Evolutionary conservation across 2,113 vertebrate genomes (phyloP).

Genomic region (Vulpes vulpes): DNA sequence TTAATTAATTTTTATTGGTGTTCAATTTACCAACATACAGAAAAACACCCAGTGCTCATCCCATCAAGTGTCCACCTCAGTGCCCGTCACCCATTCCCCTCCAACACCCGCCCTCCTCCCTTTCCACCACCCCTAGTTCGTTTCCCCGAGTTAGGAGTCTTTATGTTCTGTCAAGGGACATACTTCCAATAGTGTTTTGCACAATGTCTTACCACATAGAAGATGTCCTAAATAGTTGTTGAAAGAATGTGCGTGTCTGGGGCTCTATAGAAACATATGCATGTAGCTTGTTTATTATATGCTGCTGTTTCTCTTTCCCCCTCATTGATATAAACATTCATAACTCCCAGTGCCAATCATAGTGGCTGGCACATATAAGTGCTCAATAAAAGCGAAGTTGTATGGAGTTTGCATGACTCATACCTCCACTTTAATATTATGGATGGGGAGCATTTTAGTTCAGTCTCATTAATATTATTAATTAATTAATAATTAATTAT

Average conservation of each 20-base stretch:
- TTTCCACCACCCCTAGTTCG: too few relatives aligned
- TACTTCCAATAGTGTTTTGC: background rate
- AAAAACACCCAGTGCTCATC: too few relatives aligned
- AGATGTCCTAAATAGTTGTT: conserved; percentile 25
- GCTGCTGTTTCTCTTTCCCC: background rate
- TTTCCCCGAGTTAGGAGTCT: too few relatives aligned
- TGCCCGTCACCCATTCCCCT: too few relatives aligned
- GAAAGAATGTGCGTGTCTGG: background rate
- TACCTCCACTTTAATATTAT: background rate
- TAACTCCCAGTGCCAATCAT: background rate
- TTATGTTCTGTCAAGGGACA: too few relatives aligned
- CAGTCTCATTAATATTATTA: conserved; percentile 10
- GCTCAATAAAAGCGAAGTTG: conserved; percentile 44
- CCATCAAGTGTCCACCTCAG: too few relatives aligned
- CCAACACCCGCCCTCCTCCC: too few relatives aligned
- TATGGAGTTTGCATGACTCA: background rate
- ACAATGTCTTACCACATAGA: background rate
- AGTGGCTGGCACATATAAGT: background rate
- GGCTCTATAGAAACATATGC: background rate
- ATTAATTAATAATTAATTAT: too few relatives aligned
- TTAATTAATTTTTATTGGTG: too few relatives aligned
- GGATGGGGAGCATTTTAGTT: conserved; percentile 28
- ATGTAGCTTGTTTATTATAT: background rate
- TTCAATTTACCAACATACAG: too few relatives aligned
- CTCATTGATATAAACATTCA: background rate